A percentile compares a stretch with the other conserved stretches of the same genome.
These are phyloP conservation scores for Metaphire vulgaris DNA, from an alignment of 1,140 invertebrate genomes.

Conservation along the genomic window DNA sequence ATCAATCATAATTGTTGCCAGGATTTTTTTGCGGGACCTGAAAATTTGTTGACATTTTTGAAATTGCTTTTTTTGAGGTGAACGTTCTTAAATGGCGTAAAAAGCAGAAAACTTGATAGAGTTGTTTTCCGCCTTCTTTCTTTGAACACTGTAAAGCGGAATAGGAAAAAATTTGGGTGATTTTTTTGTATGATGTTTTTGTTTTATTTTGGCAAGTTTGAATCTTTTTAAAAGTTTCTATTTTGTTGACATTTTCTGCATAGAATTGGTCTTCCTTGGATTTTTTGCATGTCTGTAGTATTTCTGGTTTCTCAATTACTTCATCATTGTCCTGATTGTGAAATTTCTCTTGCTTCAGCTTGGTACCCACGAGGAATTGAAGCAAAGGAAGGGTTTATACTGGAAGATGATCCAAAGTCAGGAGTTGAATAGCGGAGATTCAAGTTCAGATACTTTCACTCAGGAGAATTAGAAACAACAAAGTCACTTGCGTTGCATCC, in stretches of 20 bases:
- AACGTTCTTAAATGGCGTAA: too few species aligned
- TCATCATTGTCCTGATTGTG: background rate
- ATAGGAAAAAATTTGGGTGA: background rate
- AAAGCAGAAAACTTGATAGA: background rate
- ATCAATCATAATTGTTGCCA: too few species aligned
- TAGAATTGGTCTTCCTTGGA: background rate
- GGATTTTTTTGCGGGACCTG: too few species aligned
- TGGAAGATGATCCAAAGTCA: background rate
- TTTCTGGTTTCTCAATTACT: background rate
- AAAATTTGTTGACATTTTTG: too few species aligned
- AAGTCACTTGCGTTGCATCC: too few species aligned
- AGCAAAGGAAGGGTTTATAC: background rate
- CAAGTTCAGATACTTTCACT: too few species aligned
- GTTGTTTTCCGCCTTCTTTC: background rate
- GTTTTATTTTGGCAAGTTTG: background rate
- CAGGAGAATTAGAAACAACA: too few species aligned
- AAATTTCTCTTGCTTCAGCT: background rate
- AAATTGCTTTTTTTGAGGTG: too few species aligned
- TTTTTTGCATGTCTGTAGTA: conserved; percentile 2
- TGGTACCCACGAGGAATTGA: background rate
- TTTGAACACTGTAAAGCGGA: background rate
- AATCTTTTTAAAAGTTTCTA: background rate
- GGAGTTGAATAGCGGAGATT: background rate
- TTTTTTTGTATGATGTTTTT: background rate
- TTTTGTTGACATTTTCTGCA: background rate